phyloP scores from a whole-genome alignment of 2,888 invertebrate species.

The Tricholauxania praeusta region DNA sequence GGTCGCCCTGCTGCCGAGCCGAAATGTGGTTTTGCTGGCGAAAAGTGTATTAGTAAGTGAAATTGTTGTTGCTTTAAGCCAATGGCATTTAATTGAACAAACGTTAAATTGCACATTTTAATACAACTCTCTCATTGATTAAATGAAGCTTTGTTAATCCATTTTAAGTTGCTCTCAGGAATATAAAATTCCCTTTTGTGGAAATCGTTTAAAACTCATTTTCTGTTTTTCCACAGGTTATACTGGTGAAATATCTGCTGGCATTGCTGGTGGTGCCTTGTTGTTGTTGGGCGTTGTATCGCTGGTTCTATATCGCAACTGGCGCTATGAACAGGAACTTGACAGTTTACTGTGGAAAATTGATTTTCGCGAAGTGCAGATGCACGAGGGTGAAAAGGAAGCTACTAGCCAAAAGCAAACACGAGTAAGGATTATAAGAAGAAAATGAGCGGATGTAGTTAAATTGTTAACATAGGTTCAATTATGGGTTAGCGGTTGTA shows the following conservation, averaged over 20 bases:
- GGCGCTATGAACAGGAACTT: slow-evolving; percentile 93
- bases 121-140: background rate
- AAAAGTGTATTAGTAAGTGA: slow-evolving; percentile 89
- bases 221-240: slow-evolving; percentile 72
- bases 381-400: slow-evolving; percentile 73
- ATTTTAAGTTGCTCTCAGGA: background rate
- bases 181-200: background rate
- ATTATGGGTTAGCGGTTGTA: too few relatives aligned
- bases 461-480: too few relatives aligned
- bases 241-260: slow-evolving; percentile 85
- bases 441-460: too few relatives aligned
- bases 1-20: slow-evolving; percentile 87
- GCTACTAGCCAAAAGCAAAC: slow-evolving; percentile 66
- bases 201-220: background rate
- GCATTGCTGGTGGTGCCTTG: slow-evolving; percentile 82
- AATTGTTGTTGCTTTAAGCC: too few relatives aligned
- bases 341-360: slow-evolving; percentile 95
- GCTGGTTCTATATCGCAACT: slow-evolving; percentile 86
- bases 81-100: too few relatives aligned
- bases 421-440: slow-evolving; percentile 50
- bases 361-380: slow-evolving; percentile 89
- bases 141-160: background rate
- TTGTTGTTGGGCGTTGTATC: slow-evolving; percentile 79
- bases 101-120: too few relatives aligned
- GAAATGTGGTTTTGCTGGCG: slow-evolving; percentile 88